These are phyloP conservation scores for Charaxes varanes DNA, from an alignment of 1,140 invertebrate genomes.

Conservation along the genomic window DNA sequence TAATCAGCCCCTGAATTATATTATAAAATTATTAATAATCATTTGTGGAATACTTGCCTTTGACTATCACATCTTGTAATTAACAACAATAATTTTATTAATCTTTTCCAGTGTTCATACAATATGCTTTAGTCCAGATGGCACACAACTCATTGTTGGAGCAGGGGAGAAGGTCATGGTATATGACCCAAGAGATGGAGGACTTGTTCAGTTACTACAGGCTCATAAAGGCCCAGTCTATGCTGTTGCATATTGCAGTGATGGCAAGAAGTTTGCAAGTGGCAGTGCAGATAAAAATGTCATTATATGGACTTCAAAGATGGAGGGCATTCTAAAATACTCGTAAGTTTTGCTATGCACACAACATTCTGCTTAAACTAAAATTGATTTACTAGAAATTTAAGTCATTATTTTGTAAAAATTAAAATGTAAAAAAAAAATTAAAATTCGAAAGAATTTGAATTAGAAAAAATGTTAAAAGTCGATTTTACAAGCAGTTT, in stretches of 20 bases:
- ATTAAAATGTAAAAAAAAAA: too few relatives aligned
- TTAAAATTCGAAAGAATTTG: too few relatives aligned
- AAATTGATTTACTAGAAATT: too few relatives aligned
- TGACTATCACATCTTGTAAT: too few relatives aligned
- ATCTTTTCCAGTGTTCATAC: conserved; percentile 89
- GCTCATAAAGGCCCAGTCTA: conserved; percentile 97
- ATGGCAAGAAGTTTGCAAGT: conserved; percentile 98
- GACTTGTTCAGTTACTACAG: conserved; percentile 92
- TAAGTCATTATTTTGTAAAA: too few relatives aligned
- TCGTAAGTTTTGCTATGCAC: conserved; percentile 87
- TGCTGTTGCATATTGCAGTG: conserved; percentile 92
- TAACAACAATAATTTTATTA: too few relatives aligned
- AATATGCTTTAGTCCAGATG: conserved; percentile 96
- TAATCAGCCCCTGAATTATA: too few relatives aligned
- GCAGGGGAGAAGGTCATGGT: conserved; percentile 94
- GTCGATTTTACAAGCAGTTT: too few relatives aligned
- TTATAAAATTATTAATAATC: too few relatives aligned
- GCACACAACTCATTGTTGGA: conserved; percentile 93
- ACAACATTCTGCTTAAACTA: too few relatives aligned
- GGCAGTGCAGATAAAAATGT: conserved; percentile 98
- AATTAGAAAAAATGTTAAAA: too few relatives aligned
- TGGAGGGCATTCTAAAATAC: conserved; percentile 98
- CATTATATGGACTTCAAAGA: conserved; percentile 97
- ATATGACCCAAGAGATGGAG: conserved; percentile 94
- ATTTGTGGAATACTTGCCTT: too few relatives aligned